phyloP scores from a whole-genome alignment of 2,888 invertebrate species.

The Hemaris fuciformis region DNA sequence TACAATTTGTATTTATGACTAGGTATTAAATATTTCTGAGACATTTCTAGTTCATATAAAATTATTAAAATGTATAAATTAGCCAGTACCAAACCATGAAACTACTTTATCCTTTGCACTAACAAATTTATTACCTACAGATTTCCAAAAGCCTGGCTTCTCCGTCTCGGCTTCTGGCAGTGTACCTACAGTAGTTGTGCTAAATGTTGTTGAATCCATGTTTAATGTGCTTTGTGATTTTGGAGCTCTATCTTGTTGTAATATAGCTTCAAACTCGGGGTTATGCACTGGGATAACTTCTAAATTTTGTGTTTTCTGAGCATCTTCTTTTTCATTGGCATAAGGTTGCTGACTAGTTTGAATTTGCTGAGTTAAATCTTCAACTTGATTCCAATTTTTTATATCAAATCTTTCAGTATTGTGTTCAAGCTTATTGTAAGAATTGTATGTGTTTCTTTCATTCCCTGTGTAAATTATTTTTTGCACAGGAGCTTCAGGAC shows the following conservation, averaged over 20 bases:
- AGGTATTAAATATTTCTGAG: not conserved
- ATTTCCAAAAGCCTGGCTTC: constrained; percentile 80
- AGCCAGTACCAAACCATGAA: constrained; percentile 72
- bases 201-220: constrained; percentile 22
- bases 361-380: not conserved
- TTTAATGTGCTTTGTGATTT: constrained; percentile 6
- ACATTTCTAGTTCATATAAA: not conserved
- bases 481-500: not conserved
- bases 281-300: constrained; percentile 1
- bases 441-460: constrained; percentile 15
- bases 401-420: not conserved
- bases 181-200: constrained; percentile 26
- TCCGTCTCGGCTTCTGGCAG: constrained; percentile 47
- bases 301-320: constrained; percentile 12
- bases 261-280: not conserved
- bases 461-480: not conserved
- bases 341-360: not conserved
- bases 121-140: constrained; percentile 76
- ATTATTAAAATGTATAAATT: constrained; percentile 3
- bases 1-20: not conserved
- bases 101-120: constrained; percentile 75
- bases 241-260: constrained; percentile 5
- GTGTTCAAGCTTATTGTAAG: constrained; percentile 12
- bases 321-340: not conserved
- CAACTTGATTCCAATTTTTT: not conserved